Evolutionary conservation across 2,113 vertebrate genomes (phyloP), one percentile per base, ranked within the genome.

Genomic region (Zosterops hypoxanthus): DNA sequence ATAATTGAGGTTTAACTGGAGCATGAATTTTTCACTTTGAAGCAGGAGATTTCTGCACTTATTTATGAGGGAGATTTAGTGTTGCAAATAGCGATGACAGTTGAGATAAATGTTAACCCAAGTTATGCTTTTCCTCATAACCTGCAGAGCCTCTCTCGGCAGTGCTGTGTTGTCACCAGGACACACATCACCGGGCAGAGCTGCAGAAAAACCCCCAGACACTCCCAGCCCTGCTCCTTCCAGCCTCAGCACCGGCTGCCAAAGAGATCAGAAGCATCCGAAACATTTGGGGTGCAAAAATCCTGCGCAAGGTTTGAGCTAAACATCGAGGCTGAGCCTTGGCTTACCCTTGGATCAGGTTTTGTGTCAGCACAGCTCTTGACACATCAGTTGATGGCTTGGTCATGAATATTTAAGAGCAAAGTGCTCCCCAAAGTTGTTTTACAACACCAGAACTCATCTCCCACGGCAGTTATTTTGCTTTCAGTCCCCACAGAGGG

Each of bases 51-150:
- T 97, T 88, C 75, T 73, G 91, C 71, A 39, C 82, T 94, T 91
- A 90, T 94, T 96, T 96, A 93, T 94, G 96, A 83, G 94, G 31
- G 87, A 95, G 86, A 96, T 93, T 94, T 88, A 91, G 93, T 64
- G 94, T 79, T 91, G 82, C 87, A 90, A 96, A 92, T 91, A 77
- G 59, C 4, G 57, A 95, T 89, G 92, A 91, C 95, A 95, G 94
- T 1, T 33, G n/a, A 96, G 91, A 97, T 95, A 94, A 96, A 97
- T 68, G 88, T 91, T 94, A 93, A 92, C 94, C 86, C 5, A 41
- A 64, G 73, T 41, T 28, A 1, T 5, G 61, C 90, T 92, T 83
- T 46, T 24, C 80, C 94, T 57, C 57, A 6, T 12, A 31, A 87
- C 65, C 75, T 88, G 94, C 70, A 64, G 79, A 90, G 78, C 34